These are phyloP conservation scores for Halisarca cf. caerulea DNA, from an alignment of 37 sponge, comb jelly and placozoan genomes.

Conservation along the genomic window DNA sequence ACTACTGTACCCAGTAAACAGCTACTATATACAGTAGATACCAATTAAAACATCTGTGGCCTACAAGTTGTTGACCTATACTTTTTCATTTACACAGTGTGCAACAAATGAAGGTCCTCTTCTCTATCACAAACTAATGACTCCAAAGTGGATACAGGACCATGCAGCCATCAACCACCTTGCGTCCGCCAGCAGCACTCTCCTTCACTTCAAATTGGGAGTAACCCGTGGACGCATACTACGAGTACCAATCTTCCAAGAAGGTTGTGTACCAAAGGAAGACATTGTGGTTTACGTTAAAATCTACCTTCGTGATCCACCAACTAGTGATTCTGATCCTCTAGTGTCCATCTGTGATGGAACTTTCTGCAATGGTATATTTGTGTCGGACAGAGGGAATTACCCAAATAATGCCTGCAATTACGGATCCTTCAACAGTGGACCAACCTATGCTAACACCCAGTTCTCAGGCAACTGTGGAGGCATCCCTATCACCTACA, in stretches of 20 bases:
- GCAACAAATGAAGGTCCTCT: neutral
- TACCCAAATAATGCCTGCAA: neutral
- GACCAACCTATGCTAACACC: neutral
- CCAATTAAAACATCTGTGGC: too few relatives aligned
- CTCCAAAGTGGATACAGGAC: neutral
- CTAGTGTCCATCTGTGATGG: neutral
- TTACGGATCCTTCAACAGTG: neutral
- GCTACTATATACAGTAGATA: neutral
- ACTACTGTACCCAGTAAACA: neutral
- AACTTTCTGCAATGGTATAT: conserved; percentile 19
- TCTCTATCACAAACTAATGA: conserved; percentile 12
- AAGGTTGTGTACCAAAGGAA: neutral
- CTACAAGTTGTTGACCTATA: too few relatives aligned
- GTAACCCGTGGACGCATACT: neutral
- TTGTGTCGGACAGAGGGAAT: neutral
- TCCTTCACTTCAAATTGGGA: neutral
- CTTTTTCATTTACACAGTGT: too few relatives aligned
- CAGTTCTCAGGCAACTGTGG: neutral
- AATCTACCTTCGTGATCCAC: conserved; percentile 1
- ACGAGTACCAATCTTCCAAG: conserved; percentile 1
- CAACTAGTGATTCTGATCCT: conserved; percentile 10
- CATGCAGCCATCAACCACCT: neutral
- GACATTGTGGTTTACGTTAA: conserved; percentile 8
- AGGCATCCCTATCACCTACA: neutral
- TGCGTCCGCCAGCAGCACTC: neutral